phyloP scores from a whole-genome alignment of 2,888 invertebrate genomes.

The Diaphora mendica region DNA sequence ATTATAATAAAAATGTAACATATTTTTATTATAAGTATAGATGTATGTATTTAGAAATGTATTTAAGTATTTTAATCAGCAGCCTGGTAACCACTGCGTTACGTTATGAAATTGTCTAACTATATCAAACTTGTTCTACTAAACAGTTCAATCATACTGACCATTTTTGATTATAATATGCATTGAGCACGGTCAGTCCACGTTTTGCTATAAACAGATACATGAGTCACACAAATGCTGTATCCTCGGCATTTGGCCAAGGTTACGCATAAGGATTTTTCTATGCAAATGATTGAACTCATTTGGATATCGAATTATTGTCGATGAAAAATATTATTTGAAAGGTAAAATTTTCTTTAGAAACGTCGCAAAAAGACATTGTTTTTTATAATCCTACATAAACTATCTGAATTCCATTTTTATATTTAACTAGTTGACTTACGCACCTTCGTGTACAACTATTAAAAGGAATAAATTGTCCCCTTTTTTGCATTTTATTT shows the following conservation, averaged over 20 bases:
- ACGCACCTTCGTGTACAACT: too few relatives aligned
- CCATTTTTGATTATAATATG: not conserved
- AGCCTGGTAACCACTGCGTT: too few relatives aligned
- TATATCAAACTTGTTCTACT: too few relatives aligned
- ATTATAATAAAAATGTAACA: too few relatives aligned
- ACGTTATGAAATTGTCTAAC: too few relatives aligned
- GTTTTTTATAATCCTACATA: not conserved
- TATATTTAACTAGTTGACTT: too few relatives aligned
- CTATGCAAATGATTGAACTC: constrained; percentile 44
- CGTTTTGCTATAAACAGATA: constrained; percentile 29
- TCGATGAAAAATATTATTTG: not conserved
- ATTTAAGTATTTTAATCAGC: too few relatives aligned
- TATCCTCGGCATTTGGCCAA: constrained; percentile 62
- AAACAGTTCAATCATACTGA: not conserved
- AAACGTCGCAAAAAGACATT: not conserved
- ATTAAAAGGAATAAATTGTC: too few relatives aligned
- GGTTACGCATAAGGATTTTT: constrained; percentile 46
- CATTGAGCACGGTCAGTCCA: not conserved
- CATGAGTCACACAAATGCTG: constrained; percentile 46
- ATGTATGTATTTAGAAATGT: too few relatives aligned
- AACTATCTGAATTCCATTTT: too few relatives aligned
- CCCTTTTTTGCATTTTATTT: too few relatives aligned
- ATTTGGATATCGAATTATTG: constrained; percentile 1
- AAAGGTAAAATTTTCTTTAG: not conserved
- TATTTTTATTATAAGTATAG: too few relatives aligned